Evolutionary conservation across 1,140 invertebrate species (phyloP).

Genomic region (Cotesia vestalis): DNA sequence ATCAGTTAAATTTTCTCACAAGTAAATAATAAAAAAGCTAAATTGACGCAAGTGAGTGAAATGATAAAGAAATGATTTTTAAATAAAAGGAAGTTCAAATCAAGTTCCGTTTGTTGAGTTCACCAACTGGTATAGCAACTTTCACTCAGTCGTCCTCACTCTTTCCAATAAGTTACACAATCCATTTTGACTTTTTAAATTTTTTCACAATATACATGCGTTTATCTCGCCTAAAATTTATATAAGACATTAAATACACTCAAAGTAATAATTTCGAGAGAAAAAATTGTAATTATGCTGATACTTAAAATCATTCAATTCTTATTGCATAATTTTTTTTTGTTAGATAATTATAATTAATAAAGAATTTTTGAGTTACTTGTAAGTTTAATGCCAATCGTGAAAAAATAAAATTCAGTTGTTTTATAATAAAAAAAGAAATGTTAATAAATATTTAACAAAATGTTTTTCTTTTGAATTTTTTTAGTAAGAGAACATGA

Average conservation of each 20-base stretch:
- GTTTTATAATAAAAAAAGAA: background rate
- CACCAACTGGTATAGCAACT: constrained; percentile 29
- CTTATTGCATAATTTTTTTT: too few species aligned
- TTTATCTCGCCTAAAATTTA: too few species aligned
- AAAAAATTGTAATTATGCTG: too few species aligned
- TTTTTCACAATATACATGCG: background rate
- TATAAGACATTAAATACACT: too few species aligned
- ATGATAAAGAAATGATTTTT: background rate
- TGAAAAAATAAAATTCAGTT: background rate
- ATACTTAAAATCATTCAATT: too few species aligned
- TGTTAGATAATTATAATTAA: too few species aligned
- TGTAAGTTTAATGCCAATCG: too few species aligned
- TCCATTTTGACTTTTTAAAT: constrained; percentile 24
- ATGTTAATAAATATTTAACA: constrained; percentile 1
- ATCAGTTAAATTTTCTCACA: too few species aligned
- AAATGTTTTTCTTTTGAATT: background rate
- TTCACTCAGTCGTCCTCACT: constrained; percentile 39
- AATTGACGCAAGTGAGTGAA: background rate
- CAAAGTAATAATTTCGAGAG: too few species aligned
- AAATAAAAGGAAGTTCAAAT: background rate
- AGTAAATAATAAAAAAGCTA: too few species aligned
- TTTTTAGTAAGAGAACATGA: too few species aligned
- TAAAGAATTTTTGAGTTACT: too few species aligned
- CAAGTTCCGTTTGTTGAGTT: background rate
- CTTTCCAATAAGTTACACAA: constrained; percentile 39